phyloP scores from a whole-genome alignment of 2,113 vertebrate species.

The Trochalopteron elliotii region DNA sequence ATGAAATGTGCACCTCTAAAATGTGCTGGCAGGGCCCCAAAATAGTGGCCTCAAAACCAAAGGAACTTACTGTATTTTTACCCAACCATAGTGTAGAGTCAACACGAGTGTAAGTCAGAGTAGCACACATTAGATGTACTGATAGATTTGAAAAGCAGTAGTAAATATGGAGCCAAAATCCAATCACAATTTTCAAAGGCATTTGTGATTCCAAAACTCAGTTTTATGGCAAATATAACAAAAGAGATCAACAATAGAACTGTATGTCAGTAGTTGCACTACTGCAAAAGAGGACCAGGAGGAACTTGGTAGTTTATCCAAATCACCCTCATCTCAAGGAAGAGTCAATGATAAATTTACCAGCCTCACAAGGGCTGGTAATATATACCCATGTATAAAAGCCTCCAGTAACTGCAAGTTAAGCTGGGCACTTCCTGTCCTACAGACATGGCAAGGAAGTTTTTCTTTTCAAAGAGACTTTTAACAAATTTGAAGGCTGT shows the following conservation, averaged over 20 bases:
- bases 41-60: neutral
- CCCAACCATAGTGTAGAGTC: neutral
- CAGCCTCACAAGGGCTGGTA: neutral
- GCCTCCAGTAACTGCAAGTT: neutral
- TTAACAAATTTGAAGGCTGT: neutral
- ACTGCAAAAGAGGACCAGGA: neutral
- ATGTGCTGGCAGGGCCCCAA: neutral
- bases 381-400: neutral
- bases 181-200: neutral
- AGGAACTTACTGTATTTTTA: neutral
- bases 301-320: neutral
- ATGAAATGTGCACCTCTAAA: neutral
- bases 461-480: neutral
- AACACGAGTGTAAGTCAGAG: neutral
- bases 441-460: neutral
- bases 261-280: neutral
- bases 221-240: neutral
- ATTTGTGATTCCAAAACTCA: neutral
- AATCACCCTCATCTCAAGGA: neutral
- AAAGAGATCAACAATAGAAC: neutral
- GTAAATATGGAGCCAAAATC: neutral
- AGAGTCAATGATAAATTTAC: neutral
- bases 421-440: neutral
- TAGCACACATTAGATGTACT: neutral
- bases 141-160: neutral